Evolutionary conservation across 2,888 invertebrate genomes (phyloP), one percentile per base, ranked within the genome.

Genomic region (Tromatobia lineatoria): DNA sequence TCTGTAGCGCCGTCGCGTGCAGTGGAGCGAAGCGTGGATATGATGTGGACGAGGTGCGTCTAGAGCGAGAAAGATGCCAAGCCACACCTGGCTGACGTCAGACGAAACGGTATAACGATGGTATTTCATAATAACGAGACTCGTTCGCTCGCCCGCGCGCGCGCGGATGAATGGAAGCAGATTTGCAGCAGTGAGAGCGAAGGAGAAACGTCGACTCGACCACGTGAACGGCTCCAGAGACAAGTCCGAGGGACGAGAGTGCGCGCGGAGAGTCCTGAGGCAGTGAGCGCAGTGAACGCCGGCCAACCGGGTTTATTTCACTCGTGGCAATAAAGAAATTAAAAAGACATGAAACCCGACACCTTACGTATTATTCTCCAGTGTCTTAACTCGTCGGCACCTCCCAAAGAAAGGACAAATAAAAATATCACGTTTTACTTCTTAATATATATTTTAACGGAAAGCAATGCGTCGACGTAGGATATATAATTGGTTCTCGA

Each of bases 61-160:
- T 45, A 54, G 61, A 66, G 23, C 47, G 52, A 73, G 66, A 73
- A 76, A 67, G 79, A 83, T 59, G 45, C 74, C 45, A 74, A 81
- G 84, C 82, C 83, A 78, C 86, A 87, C 86, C 87, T 86, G 86
- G 70, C 77, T 87, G 87, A 87, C 87, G 87, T 87, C 86, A 87
- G 73, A 77, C 61, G 25, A 66, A 78, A 69, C 83, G 83, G 82
- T 82, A 78, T 78, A 79, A 83, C 71, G 82, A 84, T 69, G 69
- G 73, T 81, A 86, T 86, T 86, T 87, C 81, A 74, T 87, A 87
- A 87, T 79, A 85, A 76, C 71, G 82, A 78, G 77, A 82, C 75
- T 82, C 76, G 71, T 47, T 67, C 67, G 71, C 75, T 78, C 64
- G 77, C 61, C 59, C 78, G 74, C 29, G 29, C 29, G 29, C 66